Base-by-base conservation (phyloP, 1,140 invertebrate species). In the Drosophila miranda region DNA sequence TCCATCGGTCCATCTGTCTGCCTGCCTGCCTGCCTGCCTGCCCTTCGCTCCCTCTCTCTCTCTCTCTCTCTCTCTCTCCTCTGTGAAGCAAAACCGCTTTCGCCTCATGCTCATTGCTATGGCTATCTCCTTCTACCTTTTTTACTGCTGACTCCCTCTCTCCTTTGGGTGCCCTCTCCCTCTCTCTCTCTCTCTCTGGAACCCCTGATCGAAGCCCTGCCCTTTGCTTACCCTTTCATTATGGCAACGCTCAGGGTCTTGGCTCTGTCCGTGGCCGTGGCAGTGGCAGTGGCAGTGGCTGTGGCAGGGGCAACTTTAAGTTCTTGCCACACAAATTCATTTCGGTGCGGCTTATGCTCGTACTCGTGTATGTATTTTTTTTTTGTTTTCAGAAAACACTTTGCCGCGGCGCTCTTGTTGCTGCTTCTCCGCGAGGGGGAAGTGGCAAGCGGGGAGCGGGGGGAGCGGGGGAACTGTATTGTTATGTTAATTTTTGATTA, bases 401-500 rank as follows among this genome's bases (percentile, higher is more conserved):
- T 61, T 58, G 52, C 58, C 49, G 50, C 21, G 55, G 44, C 42
- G 42, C 14, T 21, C 13, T 30, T 6, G 66, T 59, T 75, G 68
- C 45, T 49, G 61, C 28, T 42, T 38, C 11, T 13, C 34, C 4
- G 34, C 0, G 2, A 5, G 1, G 3, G 9, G 9, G 3, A 23
- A 3, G 23, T 4, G 23, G 23, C 0, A 26, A 38, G 16, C 9
- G 34, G 34, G 9, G 9, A 3, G 2, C 19, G 19, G 19, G 3
- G 34, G 34, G 11, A 0, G 4, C 3, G 3, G 34, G 30, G 43
- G 8, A 41, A 42, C 51, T 56, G 77, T 67, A 86, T 86, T 84
- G 81, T 84, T 84, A 84, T 84, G 81, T 84, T 84, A 86, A 84
- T 84, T 84, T 68, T 77, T 86, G 81, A 84, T 80, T 80, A 81